phyloP scores from a whole-genome alignment of 2,888 invertebrate genomes.

The Synanthedon myopaeformis region DNA sequence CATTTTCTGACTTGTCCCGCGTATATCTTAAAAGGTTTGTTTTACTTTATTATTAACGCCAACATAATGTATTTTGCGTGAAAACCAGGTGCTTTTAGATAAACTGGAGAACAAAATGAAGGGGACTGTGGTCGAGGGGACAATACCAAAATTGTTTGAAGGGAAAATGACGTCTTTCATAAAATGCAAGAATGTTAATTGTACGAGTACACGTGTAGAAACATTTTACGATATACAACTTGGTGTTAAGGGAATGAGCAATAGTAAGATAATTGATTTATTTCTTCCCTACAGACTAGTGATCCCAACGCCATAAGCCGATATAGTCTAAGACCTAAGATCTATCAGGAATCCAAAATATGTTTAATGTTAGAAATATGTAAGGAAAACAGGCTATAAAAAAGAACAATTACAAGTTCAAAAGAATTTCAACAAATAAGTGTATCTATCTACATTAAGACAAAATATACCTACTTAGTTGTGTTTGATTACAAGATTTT shows the following conservation, averaged over 20 bases:
- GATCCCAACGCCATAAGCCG: not conserved
- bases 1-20: not conserved
- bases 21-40: too few species aligned
- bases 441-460: too few species aligned
- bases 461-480: too few species aligned
- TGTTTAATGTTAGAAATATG: too few species aligned
- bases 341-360: too few species aligned
- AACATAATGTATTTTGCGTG: constrained; percentile 9
- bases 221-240: constrained; percentile 99
- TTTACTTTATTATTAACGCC: too few species aligned
- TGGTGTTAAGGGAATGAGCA: constrained; percentile 97
- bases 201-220: constrained; percentile 93
- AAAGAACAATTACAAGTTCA: too few species aligned
- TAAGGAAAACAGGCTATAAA: too few species aligned
- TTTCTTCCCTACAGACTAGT: not conserved
- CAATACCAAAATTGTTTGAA: constrained; percentile 95
- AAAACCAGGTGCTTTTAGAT: constrained; percentile 81
- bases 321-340: not conserved
- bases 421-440: too few species aligned
- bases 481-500: too few species aligned
- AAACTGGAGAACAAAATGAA: constrained; percentile 99
- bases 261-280: constrained; percentile 72
- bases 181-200: constrained; percentile 97
- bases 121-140: constrained; percentile 96
- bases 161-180: constrained; percentile 99